phyloP scores from a whole-genome alignment of 2,888 invertebrate genomes.

The Aphidoletes aphidimyza region DNA sequence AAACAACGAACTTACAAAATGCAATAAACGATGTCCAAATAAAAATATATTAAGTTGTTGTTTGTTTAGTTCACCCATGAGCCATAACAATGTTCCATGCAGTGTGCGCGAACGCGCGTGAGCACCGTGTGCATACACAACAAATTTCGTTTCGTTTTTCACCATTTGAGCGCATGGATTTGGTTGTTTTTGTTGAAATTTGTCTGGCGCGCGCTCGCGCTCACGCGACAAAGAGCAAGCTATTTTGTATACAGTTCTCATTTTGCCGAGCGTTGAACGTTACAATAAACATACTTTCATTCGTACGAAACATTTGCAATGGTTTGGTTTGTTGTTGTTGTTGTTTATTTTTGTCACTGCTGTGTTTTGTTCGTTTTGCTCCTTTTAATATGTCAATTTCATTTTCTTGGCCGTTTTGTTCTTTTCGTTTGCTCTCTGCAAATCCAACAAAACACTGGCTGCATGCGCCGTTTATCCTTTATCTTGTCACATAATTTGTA shows the following conservation, averaged over 20 bases:
- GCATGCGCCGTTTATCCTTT: conserved; percentile 25
- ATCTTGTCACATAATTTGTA: conserved; percentile 49
- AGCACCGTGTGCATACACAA: too few relatives aligned
- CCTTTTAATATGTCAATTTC: conserved; percentile 30
- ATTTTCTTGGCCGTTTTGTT: conserved; percentile 12
- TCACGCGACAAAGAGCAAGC: too few relatives aligned
- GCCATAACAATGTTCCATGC: conserved; percentile 42
- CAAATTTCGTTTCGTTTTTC: background rate
- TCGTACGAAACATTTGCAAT: background rate
- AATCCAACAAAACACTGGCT: background rate
- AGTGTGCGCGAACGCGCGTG: background rate
- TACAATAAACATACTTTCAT: background rate
- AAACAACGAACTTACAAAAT: conserved; percentile 48
- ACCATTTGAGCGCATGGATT: background rate
- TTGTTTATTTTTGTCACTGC: too few relatives aligned
- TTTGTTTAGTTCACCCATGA: conserved; percentile 51
- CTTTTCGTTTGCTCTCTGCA: background rate
- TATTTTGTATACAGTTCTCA: conserved; percentile 26
- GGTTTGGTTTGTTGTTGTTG: background rate
- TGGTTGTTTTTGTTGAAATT: conserved; percentile 25
- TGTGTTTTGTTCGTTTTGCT: background rate
- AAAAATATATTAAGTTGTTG: conserved; percentile 51
- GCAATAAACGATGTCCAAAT: conserved; percentile 51
- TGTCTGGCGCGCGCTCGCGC: background rate
- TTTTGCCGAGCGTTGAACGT: background rate